Conservation (phyloP, 2,888 invertebrate species). For the Hoplodrina blanda region DNA sequence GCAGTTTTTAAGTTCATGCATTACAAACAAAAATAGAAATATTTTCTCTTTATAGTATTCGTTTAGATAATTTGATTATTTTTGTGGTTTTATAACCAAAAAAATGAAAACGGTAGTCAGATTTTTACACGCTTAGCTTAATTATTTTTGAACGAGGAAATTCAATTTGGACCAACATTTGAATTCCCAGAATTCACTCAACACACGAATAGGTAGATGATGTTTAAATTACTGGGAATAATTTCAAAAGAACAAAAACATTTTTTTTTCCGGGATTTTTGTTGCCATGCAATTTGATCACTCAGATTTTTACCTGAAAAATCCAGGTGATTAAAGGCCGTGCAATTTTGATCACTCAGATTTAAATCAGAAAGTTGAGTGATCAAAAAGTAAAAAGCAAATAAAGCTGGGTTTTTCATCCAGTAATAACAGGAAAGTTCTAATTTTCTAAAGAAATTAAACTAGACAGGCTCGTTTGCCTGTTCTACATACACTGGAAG, state of each 20-base stretch:
- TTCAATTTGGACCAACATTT: not conserved
- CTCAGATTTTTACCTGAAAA: not conserved
- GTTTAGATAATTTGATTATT: not conserved
- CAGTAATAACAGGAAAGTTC: not conserved
- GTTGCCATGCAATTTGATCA: not conserved
- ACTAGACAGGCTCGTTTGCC: not conserved
- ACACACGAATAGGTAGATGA: not conserved
- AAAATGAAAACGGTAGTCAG: not conserved
- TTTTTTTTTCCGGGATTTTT: not conserved
- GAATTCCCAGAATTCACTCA: not conserved
- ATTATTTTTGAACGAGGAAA: slow-evolving; percentile 8
- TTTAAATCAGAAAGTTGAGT: no score
- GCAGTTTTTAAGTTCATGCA: no score
- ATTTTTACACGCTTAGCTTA: no score
- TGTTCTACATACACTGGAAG: not conserved
- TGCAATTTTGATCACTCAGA: no score
- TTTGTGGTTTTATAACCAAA: not conserved
- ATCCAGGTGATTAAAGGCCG: no score
- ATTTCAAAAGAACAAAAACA: not conserved
- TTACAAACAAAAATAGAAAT: no score
- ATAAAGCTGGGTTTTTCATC: not conserved
- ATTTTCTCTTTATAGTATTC: no score
- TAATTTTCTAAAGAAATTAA: slow-evolving; percentile 14
- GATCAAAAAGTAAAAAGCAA: not conserved
- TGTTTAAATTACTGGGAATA: not conserved